Evolutionary conservation across 53 echinoderm and acorn worm genomes (phyloP).

Genomic region (Henricia sp.): DNA sequence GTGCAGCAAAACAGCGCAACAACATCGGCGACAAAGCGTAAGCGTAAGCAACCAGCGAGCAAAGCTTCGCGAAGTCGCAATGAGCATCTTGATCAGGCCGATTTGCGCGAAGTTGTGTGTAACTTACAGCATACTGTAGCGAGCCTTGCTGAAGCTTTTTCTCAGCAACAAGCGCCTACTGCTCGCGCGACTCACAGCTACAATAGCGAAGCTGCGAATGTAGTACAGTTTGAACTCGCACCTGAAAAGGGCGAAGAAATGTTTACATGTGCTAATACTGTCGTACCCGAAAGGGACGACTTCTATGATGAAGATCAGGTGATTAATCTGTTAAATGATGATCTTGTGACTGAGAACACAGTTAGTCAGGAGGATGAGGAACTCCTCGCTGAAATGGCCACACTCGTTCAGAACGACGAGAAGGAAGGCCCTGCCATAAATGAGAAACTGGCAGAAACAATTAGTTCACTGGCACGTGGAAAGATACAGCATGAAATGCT

Average conservation of each 20-base stretch:
- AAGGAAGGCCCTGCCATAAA: background rate
- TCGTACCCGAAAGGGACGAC: slow-evolving; percentile 12
- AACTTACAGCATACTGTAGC: background rate
- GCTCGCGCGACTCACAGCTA: background rate
- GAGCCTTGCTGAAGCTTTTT: background rate
- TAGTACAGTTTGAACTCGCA: background rate
- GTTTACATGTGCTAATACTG: background rate
- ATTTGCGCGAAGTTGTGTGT: background rate
- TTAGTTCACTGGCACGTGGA: background rate
- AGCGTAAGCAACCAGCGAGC: background rate
- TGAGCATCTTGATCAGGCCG: background rate
- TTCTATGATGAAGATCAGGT: slow-evolving; percentile 1
- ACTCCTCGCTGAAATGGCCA: background rate
- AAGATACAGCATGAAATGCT: background rate
- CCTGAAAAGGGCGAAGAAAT: background rate
- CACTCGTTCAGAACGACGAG: background rate
- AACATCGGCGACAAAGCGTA: background rate
- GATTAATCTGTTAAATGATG: background rate
- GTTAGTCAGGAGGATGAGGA: background rate
- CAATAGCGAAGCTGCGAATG: background rate
- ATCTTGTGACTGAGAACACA: background rate
- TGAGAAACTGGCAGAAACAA: background rate
- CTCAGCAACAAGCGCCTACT: background rate
- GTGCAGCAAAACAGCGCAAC: background rate
- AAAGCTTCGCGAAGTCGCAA: background rate